phyloP scores from a whole-genome alignment of 2,797 vertebrate species.

The Rhinogobio ventralis region DNA sequence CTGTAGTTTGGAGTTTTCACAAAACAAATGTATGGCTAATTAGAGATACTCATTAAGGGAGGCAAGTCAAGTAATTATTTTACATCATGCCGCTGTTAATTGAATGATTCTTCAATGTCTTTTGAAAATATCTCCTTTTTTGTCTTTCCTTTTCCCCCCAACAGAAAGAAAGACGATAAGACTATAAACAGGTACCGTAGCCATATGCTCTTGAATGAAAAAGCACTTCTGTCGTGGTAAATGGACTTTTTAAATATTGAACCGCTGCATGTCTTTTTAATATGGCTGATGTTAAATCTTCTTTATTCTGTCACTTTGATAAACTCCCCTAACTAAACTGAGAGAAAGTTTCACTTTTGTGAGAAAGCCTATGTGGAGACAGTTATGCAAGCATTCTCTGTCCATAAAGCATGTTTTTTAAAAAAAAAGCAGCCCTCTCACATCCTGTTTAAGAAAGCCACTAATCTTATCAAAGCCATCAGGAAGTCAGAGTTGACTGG shows the following conservation, averaged over 20 bases:
- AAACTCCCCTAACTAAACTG: slow-evolving; percentile 67
- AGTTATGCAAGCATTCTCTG: slow-evolving; percentile 72
- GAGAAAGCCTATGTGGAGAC: slow-evolving; percentile 68
- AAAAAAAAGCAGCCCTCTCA: slow-evolving; percentile 68
- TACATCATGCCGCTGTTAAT: slow-evolving; percentile 99
- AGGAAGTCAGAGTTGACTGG: slow-evolving; percentile 78
- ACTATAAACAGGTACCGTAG: slow-evolving; percentile 77
- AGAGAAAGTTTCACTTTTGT: slow-evolving; percentile 71
- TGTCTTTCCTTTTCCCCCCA: slow-evolving; percentile 75
- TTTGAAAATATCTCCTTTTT: slow-evolving; percentile 90
- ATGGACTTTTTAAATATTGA: slow-evolving; percentile 83
- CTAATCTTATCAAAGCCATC: slow-evolving; percentile 83
- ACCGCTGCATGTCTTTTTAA: slow-evolving; percentile 79
- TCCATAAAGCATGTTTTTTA: slow-evolving; percentile 61
- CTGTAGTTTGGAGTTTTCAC: slow-evolving; percentile 91
- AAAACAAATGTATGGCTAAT: slow-evolving; percentile 99
- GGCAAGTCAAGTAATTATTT: slow-evolving; percentile 97
- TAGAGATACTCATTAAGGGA: slow-evolving; percentile 98
- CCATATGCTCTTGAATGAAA: slow-evolving; percentile 81
- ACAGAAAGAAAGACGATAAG: slow-evolving; percentile 80
- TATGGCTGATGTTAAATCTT: slow-evolving; percentile 77
- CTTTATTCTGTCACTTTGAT: slow-evolving; percentile 81
- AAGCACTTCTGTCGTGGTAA: slow-evolving; percentile 79
- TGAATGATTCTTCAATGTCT: slow-evolving; percentile 98
- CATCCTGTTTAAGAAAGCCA: slow-evolving; percentile 84